Evolutionary conservation across 2,113 vertebrate species (phyloP).

Genomic region (Catharus fuscescens): DNA sequence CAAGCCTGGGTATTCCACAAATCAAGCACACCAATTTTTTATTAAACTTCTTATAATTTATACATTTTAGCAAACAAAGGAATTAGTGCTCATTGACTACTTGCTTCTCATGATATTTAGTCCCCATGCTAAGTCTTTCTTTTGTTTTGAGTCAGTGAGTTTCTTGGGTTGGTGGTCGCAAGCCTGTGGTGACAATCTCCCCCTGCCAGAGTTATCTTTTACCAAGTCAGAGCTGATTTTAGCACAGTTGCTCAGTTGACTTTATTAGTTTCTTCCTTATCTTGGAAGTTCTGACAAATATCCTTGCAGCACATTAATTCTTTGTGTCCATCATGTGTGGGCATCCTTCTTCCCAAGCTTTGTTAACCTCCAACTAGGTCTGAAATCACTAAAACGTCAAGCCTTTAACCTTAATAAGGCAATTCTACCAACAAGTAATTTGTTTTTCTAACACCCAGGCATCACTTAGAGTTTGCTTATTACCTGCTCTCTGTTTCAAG

Average conservation of each 20-base stretch:
- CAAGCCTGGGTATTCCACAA: neutral
- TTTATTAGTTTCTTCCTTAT: neutral
- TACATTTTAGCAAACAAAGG: neutral
- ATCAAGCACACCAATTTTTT: neutral
- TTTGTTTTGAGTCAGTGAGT: neutral
- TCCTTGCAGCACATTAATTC: fast-evolving
- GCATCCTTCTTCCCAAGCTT: neutral
- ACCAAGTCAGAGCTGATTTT: neutral
- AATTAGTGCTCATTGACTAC: neutral
- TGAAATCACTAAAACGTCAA: neutral
- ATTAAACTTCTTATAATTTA: neutral
- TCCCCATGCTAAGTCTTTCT: neutral
- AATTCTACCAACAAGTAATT: neutral
- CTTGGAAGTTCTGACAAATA: neutral
- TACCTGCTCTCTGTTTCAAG: neutral
- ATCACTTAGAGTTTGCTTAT: neutral
- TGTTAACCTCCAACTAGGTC: neutral
- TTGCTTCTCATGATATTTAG: neutral
- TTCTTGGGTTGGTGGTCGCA: neutral
- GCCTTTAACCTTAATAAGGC: neutral
- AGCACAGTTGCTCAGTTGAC: neutral
- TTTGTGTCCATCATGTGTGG: neutral
- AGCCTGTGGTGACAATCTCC: fast-evolving
- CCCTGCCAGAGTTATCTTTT: neutral
- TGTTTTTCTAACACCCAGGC: neutral